phyloP scores from a whole-genome alignment of 2,113 vertebrate genomes.

The Anthoscopus minutus region DNA sequence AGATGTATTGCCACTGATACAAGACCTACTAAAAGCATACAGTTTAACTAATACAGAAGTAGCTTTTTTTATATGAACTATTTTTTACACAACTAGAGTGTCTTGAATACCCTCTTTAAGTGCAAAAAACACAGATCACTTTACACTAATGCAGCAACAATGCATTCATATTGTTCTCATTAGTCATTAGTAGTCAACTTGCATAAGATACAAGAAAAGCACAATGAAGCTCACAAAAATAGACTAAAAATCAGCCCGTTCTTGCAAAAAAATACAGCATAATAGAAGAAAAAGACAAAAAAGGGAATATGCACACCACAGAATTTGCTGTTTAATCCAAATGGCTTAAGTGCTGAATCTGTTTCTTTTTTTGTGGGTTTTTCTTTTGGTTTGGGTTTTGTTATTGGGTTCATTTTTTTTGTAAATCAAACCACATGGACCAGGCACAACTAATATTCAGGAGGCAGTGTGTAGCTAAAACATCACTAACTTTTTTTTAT shows the following conservation, averaged over 20 bases:
- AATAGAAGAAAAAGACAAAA: constrained; percentile 76
- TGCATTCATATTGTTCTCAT: constrained; percentile 91
- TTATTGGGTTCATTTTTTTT: not conserved
- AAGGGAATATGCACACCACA: constrained; percentile 82
- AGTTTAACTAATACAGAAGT: constrained; percentile 83
- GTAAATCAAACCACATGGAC: constrained; percentile 73
- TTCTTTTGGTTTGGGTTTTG: constrained; percentile 19
- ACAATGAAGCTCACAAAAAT: constrained; percentile 83
- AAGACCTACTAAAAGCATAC: constrained; percentile 86
- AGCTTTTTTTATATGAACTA: constrained; percentile 76
- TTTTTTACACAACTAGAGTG: constrained; percentile 76
- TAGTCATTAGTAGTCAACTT: constrained; percentile 89
- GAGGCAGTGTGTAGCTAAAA: constrained; percentile 78
- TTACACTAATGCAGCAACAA: constrained; percentile 88
- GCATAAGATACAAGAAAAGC: constrained; percentile 81
- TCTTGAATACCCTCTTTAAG: constrained; percentile 76
- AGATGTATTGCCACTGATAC: constrained; percentile 82
- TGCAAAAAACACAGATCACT: constrained; percentile 90
- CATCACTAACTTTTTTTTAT: constrained; percentile 66
- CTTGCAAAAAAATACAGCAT: constrained; percentile 73
- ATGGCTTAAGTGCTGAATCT: constrained; percentile 65
- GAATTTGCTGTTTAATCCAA: constrained; percentile 72
- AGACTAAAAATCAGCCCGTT: constrained; percentile 78
- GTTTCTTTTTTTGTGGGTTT: constrained; percentile 25
- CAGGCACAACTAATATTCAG: constrained; percentile 76